A percentile compares a stretch with the other conserved stretches of the same genome.
These are phyloP conservation scores for Germaria angustata DNA, from an alignment of 2,888 invertebrate species.

Conservation along the genomic window DNA sequence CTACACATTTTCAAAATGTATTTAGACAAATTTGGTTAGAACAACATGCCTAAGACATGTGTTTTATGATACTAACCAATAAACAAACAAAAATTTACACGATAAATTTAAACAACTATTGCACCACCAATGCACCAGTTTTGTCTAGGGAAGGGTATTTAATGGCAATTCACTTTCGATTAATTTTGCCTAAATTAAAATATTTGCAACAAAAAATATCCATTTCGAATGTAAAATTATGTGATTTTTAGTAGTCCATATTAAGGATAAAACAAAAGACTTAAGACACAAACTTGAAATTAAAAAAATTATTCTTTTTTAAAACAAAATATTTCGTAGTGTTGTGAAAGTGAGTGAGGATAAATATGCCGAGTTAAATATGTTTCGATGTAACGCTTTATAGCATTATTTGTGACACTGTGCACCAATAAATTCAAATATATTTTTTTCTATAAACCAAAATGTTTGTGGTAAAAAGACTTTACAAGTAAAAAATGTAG, in stretches of 20 bases:
- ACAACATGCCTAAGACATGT: slow-evolving; percentile 53
- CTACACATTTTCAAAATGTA: slow-evolving; percentile 56
- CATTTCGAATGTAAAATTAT: neutral
- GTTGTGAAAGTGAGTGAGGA: no score
- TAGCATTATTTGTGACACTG: no score
- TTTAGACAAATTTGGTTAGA: slow-evolving; percentile 53
- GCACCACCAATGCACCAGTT: neutral
- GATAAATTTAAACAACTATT: neutral
- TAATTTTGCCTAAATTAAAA: neutral
- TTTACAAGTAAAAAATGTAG: no score
- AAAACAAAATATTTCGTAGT: no score
- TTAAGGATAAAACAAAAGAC: slow-evolving; percentile 18
- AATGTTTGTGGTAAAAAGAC: no score
- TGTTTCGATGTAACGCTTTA: no score
- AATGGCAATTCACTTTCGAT: neutral
- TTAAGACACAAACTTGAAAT: slow-evolving; percentile 17
- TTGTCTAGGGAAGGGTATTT: neutral
- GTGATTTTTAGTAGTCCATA: neutral
- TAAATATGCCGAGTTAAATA: no score
- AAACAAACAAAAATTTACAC: slow-evolving; percentile 16
- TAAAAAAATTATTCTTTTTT: no score
- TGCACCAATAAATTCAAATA: no score
- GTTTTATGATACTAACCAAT: slow-evolving; percentile 12
- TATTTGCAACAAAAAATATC: neutral
- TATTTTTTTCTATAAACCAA: no score